Evolutionary conservation across 2,113 vertebrate species (phyloP).

Genomic region (Illadopsis cleaveri): DNA sequence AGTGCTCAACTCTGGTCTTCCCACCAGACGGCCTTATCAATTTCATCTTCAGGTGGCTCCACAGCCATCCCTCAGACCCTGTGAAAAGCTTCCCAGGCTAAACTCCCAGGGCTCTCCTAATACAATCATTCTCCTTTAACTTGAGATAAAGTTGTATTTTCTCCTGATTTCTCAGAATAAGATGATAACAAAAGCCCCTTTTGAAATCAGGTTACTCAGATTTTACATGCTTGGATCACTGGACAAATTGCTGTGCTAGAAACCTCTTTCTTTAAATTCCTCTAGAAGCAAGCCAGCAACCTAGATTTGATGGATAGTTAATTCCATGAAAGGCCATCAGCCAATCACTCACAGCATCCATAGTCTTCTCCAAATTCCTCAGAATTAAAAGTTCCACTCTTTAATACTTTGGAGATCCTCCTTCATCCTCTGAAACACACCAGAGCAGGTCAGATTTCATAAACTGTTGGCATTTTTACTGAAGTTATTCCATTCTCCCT

Average conservation of each 20-base stretch:
- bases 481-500: not conserved
- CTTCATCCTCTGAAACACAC: not conserved
- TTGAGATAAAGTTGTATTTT: not conserved
- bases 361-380: not conserved
- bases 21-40: too few species aligned
- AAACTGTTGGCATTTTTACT: not conserved
- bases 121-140: not conserved
- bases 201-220: not conserved
- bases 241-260: not conserved
- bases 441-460: not conserved
- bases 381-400: not conserved
- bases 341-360: not conserved
- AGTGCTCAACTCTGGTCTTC: not conserved
- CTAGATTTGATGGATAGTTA: not conserved
- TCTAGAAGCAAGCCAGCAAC: not conserved
- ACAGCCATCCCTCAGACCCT: not conserved
- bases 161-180: not conserved
- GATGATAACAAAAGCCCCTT: not conserved
- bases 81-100: not conserved
- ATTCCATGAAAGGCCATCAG: not conserved
- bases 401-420: not conserved
- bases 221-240: not conserved
- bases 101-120: not conserved
- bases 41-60: too few species aligned
- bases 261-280: not conserved